Base-by-base conservation (phyloP, 2,888 invertebrate genomes). In the Pristionchus exspectatus region DNA sequence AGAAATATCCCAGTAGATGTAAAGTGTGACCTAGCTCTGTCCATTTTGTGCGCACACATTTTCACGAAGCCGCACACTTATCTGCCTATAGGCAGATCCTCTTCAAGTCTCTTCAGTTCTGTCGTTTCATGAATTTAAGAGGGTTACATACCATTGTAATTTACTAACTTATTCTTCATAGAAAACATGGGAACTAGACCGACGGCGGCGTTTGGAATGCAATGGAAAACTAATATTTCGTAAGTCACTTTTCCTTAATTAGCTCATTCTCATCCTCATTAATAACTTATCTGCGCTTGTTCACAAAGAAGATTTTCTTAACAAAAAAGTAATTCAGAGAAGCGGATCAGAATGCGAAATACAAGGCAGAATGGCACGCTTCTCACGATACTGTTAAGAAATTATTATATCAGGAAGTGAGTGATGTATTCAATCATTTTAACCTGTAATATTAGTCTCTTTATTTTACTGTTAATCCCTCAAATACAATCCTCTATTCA, bases 341-440 rank as follows among this genome's bases (percentile, higher is more conserved):
- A 2, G 87, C 16, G 10, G 72, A 69, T 16, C 50, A 30, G 59
- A 30, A 24, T 27, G 74, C 30, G 21, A 87, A 72, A 98, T 98
- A 96, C 96, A 98, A 98, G 96, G 98, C 98, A 95, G 97, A 98
- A 96, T 99, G 99, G 99, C 98, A 98, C 90, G 96, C 96, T 93
- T 98, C 98, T 97, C 97, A 98, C 92, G 97, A 98, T 21, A 98
- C 98, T 94, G 98, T 99, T 90, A 96, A 98, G 92, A 98, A 98
- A 96, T 96, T 99, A 91, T 96, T 99, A 87, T 97, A 98, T 95
- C 98, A 99, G 96, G 83, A 91, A 74, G 94, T 93, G 50, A 77
- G 91, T 83, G 24, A 85, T 14, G n/a, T 18, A 14, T 14, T 16
- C 30, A 33, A n/a, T 33, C 18, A 18, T 74, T 4, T 18, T 18